phyloP scores from a whole-genome alignment of 37 sponge, comb jelly and placozoan genomes.

The Axinella damicornis region DNA sequence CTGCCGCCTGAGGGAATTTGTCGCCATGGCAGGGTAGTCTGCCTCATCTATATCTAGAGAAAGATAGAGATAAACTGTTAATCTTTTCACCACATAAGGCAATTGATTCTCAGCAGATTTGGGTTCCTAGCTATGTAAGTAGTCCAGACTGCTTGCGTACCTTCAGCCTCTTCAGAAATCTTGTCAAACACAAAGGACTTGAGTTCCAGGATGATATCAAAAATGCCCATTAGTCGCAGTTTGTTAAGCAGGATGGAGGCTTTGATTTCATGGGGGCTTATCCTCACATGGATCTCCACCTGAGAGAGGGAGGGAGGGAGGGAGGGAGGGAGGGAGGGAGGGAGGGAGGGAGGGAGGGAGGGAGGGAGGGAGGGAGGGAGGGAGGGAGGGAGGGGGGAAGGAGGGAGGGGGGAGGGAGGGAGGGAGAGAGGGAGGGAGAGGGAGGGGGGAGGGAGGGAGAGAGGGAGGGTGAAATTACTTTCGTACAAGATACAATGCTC shows the following conservation, averaged over 20 bases:
- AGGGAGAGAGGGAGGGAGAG: neutral
- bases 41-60: neutral
- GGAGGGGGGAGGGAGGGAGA: neutral
- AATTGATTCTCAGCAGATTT: no score
- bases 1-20: slow-evolving; percentile 6
- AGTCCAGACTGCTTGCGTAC: no score
- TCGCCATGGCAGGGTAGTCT: neutral
- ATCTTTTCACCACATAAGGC: no score
- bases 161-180: slow-evolving; percentile 45
- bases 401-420: neutral
- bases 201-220: slow-evolving; percentile 78
- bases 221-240: slow-evolving; percentile 77
- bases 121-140: no score
- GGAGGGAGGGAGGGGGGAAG: no score
- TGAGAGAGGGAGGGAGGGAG: slow-evolving; percentile 9
- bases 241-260: slow-evolving; percentile 83
- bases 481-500: no score
- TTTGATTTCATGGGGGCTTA: slow-evolving; percentile 68
- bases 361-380: neutral
- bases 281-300: slow-evolving; percentile 75
- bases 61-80: neutral
- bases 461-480: no score
- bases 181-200: slow-evolving; percentile 79
- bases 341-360: neutral
- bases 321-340: neutral